Evolutionary conservation across 1,140 invertebrate species (phyloP).

Genomic region (Vanessa atalanta): DNA sequence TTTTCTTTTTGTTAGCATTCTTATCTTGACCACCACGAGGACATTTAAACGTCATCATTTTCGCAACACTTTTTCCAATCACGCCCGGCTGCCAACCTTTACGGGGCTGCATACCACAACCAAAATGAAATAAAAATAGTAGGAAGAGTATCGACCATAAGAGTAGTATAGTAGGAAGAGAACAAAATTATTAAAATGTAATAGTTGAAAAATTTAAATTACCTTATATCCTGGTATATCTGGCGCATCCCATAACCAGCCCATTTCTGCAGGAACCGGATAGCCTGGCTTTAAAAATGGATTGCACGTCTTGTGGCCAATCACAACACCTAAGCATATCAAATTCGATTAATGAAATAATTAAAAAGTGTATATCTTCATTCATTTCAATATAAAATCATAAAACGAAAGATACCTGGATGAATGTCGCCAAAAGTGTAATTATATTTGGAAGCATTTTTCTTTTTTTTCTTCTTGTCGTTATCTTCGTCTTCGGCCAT

Average conservation of each 20-base stretch:
- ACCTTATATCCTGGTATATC: conserved; percentile 72
- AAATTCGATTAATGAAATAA: neutral
- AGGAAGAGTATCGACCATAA: too few relatives aligned
- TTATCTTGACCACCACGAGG: conserved; percentile 61
- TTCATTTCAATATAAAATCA: too few relatives aligned
- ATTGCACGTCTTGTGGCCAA: conserved; percentile 80
- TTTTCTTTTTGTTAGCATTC: conserved; percentile 71
- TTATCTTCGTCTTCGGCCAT: conserved; percentile 67
- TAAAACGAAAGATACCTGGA: conserved; percentile 4
- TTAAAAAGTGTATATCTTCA: too few relatives aligned
- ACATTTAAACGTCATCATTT: conserved; percentile 76
- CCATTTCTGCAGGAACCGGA: conserved; percentile 81
- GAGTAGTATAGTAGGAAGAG: too few relatives aligned
- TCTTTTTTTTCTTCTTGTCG: conserved; percentile 68
- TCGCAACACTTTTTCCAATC: conserved; percentile 78
- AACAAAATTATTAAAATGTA: too few relatives aligned
- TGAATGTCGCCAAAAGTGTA: conserved; percentile 66
- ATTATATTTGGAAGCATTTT: conserved; percentile 68
- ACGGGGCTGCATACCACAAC: conserved; percentile 60
- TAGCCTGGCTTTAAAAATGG: conserved; percentile 56
- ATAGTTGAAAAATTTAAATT: neutral
- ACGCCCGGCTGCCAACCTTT: conserved; percentile 81
- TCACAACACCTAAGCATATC: conserved; percentile 63
- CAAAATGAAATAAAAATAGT: neutral
- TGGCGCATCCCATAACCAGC: conserved; percentile 81